A percentile compares a stretch with the other conserved stretches of the same genome.
Evolutionary conservation across 2,888 invertebrate genomes (phyloP).

Genomic region (Drosophila yooni): DNA sequence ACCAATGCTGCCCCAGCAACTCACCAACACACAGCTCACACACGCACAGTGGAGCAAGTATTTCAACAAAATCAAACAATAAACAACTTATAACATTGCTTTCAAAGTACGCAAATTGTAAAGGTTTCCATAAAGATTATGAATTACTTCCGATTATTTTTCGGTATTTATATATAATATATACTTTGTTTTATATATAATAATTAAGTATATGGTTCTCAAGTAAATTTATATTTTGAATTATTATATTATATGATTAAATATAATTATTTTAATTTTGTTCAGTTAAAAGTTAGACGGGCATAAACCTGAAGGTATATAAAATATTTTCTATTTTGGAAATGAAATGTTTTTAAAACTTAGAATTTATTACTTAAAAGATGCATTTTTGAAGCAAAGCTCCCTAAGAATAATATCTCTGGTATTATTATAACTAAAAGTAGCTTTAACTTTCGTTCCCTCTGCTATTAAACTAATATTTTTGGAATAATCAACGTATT

Average conservation of each 20-base stretch:
- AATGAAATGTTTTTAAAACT: background rate
- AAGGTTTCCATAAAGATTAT: background rate
- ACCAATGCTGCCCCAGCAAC: constrained; percentile 51
- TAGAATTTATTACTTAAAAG: background rate
- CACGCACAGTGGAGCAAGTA: constrained; percentile 30
- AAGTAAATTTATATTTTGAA: background rate
- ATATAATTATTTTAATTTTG: background rate
- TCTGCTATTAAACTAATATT: background rate
- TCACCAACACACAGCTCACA: constrained; percentile 14
- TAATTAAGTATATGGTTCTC: background rate
- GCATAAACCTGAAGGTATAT: no score
- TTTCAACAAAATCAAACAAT: background rate
- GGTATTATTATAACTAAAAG: background rate
- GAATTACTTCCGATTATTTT: background rate
- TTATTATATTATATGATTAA: rapidly evolving
- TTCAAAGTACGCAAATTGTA: background rate
- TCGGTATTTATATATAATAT: no score
- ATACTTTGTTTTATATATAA: background rate
- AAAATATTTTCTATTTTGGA: no score
- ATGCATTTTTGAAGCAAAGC: background rate
- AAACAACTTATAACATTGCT: background rate
- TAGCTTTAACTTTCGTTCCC: rapidly evolving
- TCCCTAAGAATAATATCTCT: background rate
- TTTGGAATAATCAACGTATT: background rate
- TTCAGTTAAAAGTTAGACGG: no score